phyloP scores from a whole-genome alignment of 2,113 vertebrate genomes.

The Hypomesus transpacificus region DNA sequence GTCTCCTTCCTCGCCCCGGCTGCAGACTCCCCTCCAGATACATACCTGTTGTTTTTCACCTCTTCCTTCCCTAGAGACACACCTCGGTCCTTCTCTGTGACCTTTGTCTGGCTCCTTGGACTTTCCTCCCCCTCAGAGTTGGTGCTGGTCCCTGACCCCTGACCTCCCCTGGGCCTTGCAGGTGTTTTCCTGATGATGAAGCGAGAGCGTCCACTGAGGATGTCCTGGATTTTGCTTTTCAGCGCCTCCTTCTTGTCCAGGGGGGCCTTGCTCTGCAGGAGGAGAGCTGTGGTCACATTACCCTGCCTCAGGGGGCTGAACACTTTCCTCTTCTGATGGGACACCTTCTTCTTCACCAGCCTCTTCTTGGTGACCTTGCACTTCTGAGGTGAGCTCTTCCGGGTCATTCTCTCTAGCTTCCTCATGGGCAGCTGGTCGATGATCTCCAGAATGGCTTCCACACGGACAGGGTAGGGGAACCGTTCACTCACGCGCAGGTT shows the following conservation, averaged over 20 bases:
- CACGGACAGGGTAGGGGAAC: slow-evolving; percentile 76
- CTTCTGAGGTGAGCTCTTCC: slow-evolving; percentile 61
- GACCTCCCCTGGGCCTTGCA: slow-evolving; percentile 4
- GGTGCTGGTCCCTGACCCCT: background rate
- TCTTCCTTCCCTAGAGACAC: slow-evolving; percentile 18
- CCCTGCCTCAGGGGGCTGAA: slow-evolving; percentile 48
- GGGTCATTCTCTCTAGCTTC: slow-evolving; percentile 72
- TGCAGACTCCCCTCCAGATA: slow-evolving; percentile 12
- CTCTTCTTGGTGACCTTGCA: slow-evolving; percentile 68
- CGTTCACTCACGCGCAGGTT: slow-evolving; percentile 68
- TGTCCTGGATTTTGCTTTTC: slow-evolving; percentile 68
- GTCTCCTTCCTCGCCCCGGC: slow-evolving; percentile 2
- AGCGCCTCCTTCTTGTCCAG: slow-evolving; percentile 64
- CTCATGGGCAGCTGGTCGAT: slow-evolving; percentile 75
- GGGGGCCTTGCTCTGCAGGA: slow-evolving; percentile 27
- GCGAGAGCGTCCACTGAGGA: slow-evolving; percentile 67
- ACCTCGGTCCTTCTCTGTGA: background rate
- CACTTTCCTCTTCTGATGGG: slow-evolving; percentile 41
- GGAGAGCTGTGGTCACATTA: slow-evolving; percentile 44
- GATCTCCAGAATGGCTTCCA: slow-evolving; percentile 71
- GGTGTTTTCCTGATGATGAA: slow-evolving; percentile 69
- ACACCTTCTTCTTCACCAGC: slow-evolving; percentile 50
- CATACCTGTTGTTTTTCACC: slow-evolving; percentile 38
- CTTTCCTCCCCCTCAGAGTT: background rate
- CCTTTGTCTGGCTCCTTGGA: background rate